Percentiles rank a stretch among this genome's conserved stretches.
Conservation (phyloP, 2,888 invertebrate genomes). For the Phengaris arion region DNA sequence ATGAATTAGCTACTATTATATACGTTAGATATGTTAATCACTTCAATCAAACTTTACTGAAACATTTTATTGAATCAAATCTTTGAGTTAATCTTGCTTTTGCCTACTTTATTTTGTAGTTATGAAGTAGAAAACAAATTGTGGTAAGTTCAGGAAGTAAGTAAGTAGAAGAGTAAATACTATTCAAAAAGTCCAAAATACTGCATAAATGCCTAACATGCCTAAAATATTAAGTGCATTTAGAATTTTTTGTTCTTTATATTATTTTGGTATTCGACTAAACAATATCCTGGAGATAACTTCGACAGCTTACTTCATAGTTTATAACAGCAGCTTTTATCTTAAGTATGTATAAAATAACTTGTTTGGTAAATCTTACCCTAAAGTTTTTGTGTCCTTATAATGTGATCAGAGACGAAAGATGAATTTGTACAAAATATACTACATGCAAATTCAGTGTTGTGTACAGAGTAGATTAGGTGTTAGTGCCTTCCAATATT, state of each 20-base stretch:
- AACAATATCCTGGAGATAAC: too few species aligned
- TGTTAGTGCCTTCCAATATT: conserved; percentile 73
- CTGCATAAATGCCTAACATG: too few species aligned
- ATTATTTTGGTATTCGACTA: too few species aligned
- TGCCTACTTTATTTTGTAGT: not conserved
- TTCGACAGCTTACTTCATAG: too few species aligned
- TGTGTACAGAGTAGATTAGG: conserved; percentile 73
- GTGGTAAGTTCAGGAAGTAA: too few species aligned
- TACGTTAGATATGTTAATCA: not conserved
- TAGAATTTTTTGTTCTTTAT: too few species aligned
- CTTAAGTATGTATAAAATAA: too few species aligned
- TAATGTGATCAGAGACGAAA: not conserved
- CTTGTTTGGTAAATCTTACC: too few species aligned
- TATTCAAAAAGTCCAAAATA: too few species aligned
- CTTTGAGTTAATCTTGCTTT: not conserved
- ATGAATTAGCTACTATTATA: not conserved
- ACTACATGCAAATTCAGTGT: conserved; percentile 45
- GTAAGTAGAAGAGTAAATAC: too few species aligned
- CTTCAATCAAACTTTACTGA: not conserved
- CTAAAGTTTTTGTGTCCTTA: not conserved
- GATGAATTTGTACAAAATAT: conserved; percentile 35
- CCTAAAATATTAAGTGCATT: too few species aligned
- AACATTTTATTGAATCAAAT: not conserved
- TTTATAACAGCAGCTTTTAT: too few species aligned
- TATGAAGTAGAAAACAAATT: not conserved